phyloP scores from a whole-genome alignment of 2,113 vertebrate species.

The Coturnix japonica region DNA sequence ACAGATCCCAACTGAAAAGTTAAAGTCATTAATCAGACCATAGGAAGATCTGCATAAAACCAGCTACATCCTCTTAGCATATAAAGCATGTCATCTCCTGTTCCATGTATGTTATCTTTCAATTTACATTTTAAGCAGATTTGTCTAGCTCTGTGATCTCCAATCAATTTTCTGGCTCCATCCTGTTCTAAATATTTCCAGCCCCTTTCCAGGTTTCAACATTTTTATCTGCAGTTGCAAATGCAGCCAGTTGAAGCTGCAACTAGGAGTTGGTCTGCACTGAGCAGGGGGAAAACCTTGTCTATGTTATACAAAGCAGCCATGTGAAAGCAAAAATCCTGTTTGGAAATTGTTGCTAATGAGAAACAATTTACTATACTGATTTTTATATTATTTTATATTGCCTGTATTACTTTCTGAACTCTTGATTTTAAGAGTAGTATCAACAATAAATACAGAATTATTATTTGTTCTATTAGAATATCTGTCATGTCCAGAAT shows the following conservation, averaged over 20 bases:
- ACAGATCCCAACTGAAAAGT: constrained; percentile 50
- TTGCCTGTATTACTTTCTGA: neutral
- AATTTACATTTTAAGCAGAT: constrained; percentile 51
- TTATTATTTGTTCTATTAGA: neutral
- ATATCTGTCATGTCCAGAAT: neutral
- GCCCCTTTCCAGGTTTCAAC: neutral
- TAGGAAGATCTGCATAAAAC: constrained; percentile 66
- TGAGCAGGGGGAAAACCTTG: neutral
- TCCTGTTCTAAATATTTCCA: constrained; percentile 19
- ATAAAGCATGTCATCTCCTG: constrained; percentile 68
- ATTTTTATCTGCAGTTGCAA: constrained; percentile 4
- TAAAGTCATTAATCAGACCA: constrained; percentile 71
- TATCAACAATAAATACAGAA: neutral
- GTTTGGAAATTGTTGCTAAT: neutral
- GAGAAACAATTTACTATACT: neutral
- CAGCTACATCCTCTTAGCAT: constrained; percentile 55
- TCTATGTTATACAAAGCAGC: neutral
- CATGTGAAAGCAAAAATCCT: neutral
- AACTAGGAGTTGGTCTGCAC: neutral
- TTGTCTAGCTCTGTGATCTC: constrained; percentile 9
- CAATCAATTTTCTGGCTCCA: constrained; percentile 31
- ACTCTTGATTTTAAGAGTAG: neutral
- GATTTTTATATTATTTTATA: neutral
- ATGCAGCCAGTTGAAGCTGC: neutral
- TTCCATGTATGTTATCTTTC: constrained; percentile 38